Evolutionary conservation across 92 coral and sea anemone species (phyloP).

Genomic region (Galaxea fascicularis): DNA sequence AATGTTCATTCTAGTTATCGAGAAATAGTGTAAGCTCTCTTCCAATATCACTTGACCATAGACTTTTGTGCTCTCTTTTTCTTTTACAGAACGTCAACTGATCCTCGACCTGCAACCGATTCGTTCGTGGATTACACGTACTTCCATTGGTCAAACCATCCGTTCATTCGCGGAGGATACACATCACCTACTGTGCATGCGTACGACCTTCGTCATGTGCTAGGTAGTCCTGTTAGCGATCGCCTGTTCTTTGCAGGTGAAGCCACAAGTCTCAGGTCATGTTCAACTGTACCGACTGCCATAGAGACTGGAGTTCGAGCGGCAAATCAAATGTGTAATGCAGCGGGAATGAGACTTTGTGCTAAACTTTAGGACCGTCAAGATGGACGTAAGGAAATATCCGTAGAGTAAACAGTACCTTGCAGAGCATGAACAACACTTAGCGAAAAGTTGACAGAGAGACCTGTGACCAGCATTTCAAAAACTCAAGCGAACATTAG

Average conservation of each 20-base stretch:
- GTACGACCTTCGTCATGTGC: constrained; percentile 78
- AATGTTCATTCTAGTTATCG: too few species aligned
- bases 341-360: constrained; percentile 25
- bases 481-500: too few species aligned
- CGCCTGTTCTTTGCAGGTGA: constrained; percentile 94
- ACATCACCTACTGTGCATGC: constrained; percentile 87
- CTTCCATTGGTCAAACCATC: constrained; percentile 95
- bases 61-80: neutral
- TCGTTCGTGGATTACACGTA: constrained; percentile 73
- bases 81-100: constrained; percentile 52
- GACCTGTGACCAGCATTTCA: too few species aligned
- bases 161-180: constrained; percentile 93
- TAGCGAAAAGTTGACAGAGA: too few species aligned
- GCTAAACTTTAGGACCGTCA: neutral
- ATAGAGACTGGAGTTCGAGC: constrained; percentile 88
- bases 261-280: constrained; percentile 71
- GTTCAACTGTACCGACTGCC: constrained; percentile 85
- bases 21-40: too few species aligned
- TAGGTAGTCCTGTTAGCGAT: constrained; percentile 82
- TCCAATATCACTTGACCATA: neutral
- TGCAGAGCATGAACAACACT: too few species aligned
- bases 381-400: too few species aligned
- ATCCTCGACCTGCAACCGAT: constrained; percentile 75
- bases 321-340: constrained; percentile 74
- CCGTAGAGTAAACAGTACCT: too few species aligned